Evolutionary conservation across 2,113 vertebrate genomes (phyloP).

Genomic region (Callopanchax toddi): DNA sequence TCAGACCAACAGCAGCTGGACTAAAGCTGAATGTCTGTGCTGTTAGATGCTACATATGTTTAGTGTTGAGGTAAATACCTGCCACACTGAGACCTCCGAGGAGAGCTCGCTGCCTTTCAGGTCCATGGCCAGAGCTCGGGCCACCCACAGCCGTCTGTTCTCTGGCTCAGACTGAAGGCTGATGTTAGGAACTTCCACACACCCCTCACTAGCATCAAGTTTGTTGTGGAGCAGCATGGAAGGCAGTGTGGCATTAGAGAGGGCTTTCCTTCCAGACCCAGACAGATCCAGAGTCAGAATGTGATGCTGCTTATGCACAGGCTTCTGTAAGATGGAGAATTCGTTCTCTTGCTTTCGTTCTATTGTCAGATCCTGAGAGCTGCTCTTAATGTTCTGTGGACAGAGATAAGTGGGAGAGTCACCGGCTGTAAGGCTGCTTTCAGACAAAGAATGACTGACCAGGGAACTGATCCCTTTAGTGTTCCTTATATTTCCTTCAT

Average conservation of each 20-base stretch:
- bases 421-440: slow-evolving; percentile 64
- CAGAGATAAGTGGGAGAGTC: slow-evolving; percentile 3
- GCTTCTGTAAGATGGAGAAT: slow-evolving; percentile 59
- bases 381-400: slow-evolving; percentile 52
- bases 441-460: slow-evolving; percentile 68
- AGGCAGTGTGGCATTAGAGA: slow-evolving; percentile 7
- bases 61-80: slow-evolving; percentile 85
- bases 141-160: slow-evolving; percentile 84
- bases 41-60: too few relatives aligned
- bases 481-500: slow-evolving; percentile 71
- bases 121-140: slow-evolving; percentile 86
- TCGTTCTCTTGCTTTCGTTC: slow-evolving; percentile 49
- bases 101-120: slow-evolving; percentile 80
- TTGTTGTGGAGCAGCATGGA: slow-evolving; percentile 19
- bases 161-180: slow-evolving; percentile 82
- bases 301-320: slow-evolving; percentile 76
- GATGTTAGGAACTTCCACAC: slow-evolving; percentile 60
- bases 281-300: slow-evolving; percentile 83
- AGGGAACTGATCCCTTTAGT: slow-evolving; percentile 55
- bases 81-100: slow-evolving; percentile 87
- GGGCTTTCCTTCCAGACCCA: slow-evolving; percentile 40
- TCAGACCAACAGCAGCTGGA: too few relatives aligned
- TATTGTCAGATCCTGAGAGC: slow-evolving; percentile 63
- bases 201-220: not conserved
- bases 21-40: too few relatives aligned